Evolutionary conservation across 2,797 vertebrate genomes (phyloP).

Genomic region (Gadopsis bispinosus): DNA sequence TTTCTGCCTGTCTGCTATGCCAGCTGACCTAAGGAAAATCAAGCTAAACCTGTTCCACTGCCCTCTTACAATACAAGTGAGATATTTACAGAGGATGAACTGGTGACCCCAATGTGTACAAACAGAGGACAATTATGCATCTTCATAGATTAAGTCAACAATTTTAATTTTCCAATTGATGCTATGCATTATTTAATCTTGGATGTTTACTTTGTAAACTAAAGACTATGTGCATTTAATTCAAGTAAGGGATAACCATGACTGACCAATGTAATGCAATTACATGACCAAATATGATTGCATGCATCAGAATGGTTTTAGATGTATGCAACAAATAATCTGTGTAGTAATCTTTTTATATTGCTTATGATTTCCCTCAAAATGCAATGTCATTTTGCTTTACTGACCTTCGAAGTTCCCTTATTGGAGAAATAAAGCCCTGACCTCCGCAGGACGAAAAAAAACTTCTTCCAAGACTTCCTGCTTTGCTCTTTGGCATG

Average conservation of each 20-base stretch:
- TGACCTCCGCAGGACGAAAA: conserved; percentile 95
- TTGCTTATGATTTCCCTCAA: neutral
- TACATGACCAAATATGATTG: neutral
- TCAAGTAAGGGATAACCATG: neutral
- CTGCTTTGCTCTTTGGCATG: conserved; percentile 94
- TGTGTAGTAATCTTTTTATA: neutral
- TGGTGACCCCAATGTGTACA: conserved; percentile 41
- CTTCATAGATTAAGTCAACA: neutral
- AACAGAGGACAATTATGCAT: conserved; percentile 10
- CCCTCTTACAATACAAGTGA: conserved; percentile 41
- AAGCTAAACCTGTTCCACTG: conserved; percentile 76
- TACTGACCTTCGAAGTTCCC: conserved; percentile 95
- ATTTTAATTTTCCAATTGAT: neutral
- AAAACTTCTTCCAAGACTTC: conserved; percentile 96
- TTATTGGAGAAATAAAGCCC: conserved; percentile 98
- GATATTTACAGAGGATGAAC: conserved; percentile 53
- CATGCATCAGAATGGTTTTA: neutral
- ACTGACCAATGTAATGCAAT: neutral
- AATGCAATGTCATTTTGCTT: conserved; percentile 16
- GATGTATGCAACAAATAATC: neutral
- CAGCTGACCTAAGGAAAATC: conserved; percentile 78
- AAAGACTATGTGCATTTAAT: neutral
- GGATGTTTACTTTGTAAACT: conserved; percentile 9
- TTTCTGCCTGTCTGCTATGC: conserved; percentile 70
- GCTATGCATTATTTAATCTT: neutral